Conservation (phyloP, 2,797 vertebrate species). For the Masticophis lateralis region DNA sequence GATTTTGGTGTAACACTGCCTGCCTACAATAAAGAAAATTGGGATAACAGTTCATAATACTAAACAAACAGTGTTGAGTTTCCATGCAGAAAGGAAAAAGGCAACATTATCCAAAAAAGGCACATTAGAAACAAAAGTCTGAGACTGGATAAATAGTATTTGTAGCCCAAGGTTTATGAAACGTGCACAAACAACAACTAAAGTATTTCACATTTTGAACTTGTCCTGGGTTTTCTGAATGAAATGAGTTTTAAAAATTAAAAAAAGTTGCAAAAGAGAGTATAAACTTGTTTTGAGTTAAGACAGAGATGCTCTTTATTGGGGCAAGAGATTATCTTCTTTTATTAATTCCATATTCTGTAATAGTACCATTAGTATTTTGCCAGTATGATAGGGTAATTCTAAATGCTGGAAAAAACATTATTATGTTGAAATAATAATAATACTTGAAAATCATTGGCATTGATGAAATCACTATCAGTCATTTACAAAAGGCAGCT, state of each 20-base stretch:
- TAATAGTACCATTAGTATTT: neutral
- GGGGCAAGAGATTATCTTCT: neutral
- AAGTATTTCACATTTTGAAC: constrained; percentile 22
- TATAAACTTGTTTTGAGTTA: neutral
- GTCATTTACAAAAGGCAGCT: neutral
- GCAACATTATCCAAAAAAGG: constrained; percentile 34
- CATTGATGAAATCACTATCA: neutral
- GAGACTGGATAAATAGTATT: constrained; percentile 48
- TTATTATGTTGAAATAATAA: neutral
- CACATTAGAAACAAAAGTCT: constrained; percentile 55
- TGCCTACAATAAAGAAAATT: constrained; percentile 77
- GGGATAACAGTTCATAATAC: constrained; percentile 49
- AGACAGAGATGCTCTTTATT: neutral
- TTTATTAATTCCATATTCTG: constrained; percentile 29
- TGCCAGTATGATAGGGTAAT: neutral
- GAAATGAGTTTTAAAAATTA: constrained; percentile 8
- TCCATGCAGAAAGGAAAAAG: constrained; percentile 52
- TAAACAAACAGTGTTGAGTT: constrained; percentile 43
- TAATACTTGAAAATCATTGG: neutral
- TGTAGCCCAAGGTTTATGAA: constrained; percentile 43
- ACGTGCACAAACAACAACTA: constrained; percentile 36
- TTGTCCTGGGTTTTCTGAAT: constrained; percentile 27
- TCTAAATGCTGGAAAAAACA: neutral
- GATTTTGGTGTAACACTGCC: constrained; percentile 81
- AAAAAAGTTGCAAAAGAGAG: constrained; percentile 30